Evolutionary conservation across 2,888 invertebrate genomes (phyloP).

Genomic region (Oeneis ivallda): DNA sequence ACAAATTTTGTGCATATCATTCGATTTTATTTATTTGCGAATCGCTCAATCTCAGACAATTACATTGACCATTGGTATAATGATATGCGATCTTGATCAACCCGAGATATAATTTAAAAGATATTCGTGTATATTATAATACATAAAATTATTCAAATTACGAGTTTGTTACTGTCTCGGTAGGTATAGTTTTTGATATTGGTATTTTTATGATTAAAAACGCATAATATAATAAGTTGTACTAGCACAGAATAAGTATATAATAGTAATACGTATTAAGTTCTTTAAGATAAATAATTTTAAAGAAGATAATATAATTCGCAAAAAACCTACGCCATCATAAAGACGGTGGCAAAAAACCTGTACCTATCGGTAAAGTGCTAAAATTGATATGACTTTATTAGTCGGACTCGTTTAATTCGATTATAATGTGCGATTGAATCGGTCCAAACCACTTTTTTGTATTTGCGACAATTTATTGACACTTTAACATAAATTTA

Average conservation of each 20-base stretch:
- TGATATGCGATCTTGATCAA: slow-evolving; percentile 19
- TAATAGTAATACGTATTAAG: too few relatives aligned
- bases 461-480: slow-evolving; percentile 22
- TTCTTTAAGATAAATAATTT: too few relatives aligned
- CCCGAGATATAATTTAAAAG: slow-evolving; percentile 20
- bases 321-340: slow-evolving; percentile 12
- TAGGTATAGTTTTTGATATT: too few relatives aligned
- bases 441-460: slow-evolving; percentile 24
- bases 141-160: slow-evolving; percentile 28
- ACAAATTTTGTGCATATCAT: slow-evolving; percentile 10
- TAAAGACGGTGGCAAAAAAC: slow-evolving; percentile 14
- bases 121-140: slow-evolving; percentile 14
- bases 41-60: slow-evolving; percentile 22
- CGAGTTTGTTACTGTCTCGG: not conserved
- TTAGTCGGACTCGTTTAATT: slow-evolving; percentile 32
- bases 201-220: not conserved
- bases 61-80: slow-evolving; percentile 13
- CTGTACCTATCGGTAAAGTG: slow-evolving; percentile 10
- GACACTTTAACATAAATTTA: slow-evolving; percentile 20
- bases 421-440: slow-evolving; percentile 36
- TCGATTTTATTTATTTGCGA: slow-evolving; percentile 15
- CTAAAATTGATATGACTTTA: slow-evolving; percentile 29
- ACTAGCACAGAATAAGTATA: too few relatives aligned
- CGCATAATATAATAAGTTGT: too few relatives aligned
- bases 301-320: too few relatives aligned